These are phyloP conservation scores for Cladopsammia gracilis DNA, from an alignment of 64 coral and sea anemone species.

Conservation along the genomic window DNA sequence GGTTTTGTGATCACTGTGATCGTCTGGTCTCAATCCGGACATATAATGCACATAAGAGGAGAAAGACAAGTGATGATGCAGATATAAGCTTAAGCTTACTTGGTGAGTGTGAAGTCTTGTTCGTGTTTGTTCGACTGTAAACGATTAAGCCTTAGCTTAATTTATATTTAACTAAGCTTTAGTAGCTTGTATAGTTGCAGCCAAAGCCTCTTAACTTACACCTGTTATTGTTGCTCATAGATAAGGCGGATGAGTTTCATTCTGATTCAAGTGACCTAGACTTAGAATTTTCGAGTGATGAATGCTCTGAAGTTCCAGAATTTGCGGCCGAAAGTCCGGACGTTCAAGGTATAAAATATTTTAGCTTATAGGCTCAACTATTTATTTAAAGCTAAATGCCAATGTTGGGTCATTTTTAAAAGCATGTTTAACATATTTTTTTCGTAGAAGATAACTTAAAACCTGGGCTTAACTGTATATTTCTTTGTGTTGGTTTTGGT, in stretches of 20 bases:
- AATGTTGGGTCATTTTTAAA: no score
- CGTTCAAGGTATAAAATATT: neutral
- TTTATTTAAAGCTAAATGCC: no score
- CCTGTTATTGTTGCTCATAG: no score
- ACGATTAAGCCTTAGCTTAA: neutral
- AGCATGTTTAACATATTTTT: no score
- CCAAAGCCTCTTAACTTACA: no score
- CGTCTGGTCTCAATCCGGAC: slow-evolving; percentile 20
- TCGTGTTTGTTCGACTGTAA: neutral
- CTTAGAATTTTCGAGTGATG: neutral
- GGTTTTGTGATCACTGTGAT: slow-evolving; percentile 1
- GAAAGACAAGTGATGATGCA: neutral
- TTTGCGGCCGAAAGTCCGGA: slow-evolving; percentile 7
- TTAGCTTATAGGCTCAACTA: no score
- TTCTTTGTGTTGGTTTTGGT: no score
- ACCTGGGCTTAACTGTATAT: no score
- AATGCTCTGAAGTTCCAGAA: neutral
- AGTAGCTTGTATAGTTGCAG: no score
- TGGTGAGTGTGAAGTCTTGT: neutral
- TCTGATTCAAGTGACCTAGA: slow-evolving; percentile 22
- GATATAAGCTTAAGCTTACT: no score
- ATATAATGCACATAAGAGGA: slow-evolving; percentile 5
- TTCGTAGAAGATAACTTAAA: no score
- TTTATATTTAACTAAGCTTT: neutral
- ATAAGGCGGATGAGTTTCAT: neutral